These are phyloP conservation scores for Malacoctenus gilli DNA, from an alignment of 2,797 vertebrate genomes.

Conservation along the genomic window DNA sequence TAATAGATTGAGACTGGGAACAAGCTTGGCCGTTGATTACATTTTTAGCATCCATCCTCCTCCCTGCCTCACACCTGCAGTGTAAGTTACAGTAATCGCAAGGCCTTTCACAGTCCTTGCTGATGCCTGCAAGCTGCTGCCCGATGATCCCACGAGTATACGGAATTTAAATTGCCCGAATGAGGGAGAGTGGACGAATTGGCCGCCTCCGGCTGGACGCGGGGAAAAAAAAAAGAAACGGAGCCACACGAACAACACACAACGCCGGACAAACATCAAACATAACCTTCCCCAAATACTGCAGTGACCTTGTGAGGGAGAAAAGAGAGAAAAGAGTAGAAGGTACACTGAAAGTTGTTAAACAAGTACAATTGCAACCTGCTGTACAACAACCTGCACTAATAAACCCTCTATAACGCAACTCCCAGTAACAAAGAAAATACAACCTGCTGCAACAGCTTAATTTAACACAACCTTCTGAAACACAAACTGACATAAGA, in stretches of 20 bases:
- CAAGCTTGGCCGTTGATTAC: constrained; percentile 64
- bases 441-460: too few relatives aligned
- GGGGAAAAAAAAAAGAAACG: too few relatives aligned
- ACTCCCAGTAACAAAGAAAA: too few relatives aligned
- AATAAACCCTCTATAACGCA: too few relatives aligned
- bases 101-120: constrained; percentile 54
- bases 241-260: constrained; percentile 37
- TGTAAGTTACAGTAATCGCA: constrained; percentile 64
- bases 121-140: constrained; percentile 64
- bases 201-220: constrained; percentile 47
- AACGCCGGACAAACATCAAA: constrained; percentile 48
- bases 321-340: constrained; percentile 9
- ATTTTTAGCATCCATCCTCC: constrained; percentile 64
- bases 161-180: constrained; percentile 71
- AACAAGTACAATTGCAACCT: too few relatives aligned
- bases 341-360: neutral
- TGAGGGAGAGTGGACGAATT: constrained; percentile 35
- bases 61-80: constrained; percentile 60
- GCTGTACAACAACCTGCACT: too few relatives aligned
- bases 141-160: constrained; percentile 61
- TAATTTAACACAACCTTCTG: too few relatives aligned
- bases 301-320: constrained; percentile 57
- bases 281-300: constrained; percentile 37
- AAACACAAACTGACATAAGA: too few relatives aligned
- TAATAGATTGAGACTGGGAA: constrained; percentile 67